Percentiles rank a stretch among this genome's conserved stretches.
These are phyloP conservation scores for Cabera pusaria DNA, from an alignment of 2,888 invertebrate species.

Conservation along the genomic window DNA sequence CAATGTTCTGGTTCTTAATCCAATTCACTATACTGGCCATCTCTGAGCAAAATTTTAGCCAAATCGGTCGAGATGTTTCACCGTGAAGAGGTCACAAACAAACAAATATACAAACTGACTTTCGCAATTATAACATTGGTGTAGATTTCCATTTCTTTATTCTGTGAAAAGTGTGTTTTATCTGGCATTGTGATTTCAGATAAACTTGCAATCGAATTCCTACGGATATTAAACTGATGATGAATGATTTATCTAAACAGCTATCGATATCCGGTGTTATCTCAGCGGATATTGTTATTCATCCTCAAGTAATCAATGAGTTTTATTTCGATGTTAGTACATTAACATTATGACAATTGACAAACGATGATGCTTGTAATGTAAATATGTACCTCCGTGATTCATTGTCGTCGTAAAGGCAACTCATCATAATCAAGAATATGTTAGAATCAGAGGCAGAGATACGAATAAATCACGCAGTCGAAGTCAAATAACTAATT, in stretches of 20 bases:
- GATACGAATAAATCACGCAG: conserved; percentile 1
- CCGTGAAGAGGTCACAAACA: too few relatives aligned
- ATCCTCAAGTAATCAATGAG: conserved; percentile 43
- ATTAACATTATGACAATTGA: conserved; percentile 37
- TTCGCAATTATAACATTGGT: too few relatives aligned
- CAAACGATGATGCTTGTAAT: conserved; percentile 32
- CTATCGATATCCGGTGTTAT: conserved; percentile 17
- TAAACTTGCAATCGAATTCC: too few relatives aligned
- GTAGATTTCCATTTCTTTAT: too few relatives aligned
- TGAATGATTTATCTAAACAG: conserved; percentile 6
- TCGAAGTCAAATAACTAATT: conserved; percentile 11
- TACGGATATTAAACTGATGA: too few relatives aligned
- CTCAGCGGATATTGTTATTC: conserved; percentile 41
- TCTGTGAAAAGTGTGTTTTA: too few relatives aligned
- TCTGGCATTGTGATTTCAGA: too few relatives aligned
- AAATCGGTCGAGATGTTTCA: too few relatives aligned
- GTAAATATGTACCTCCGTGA: conserved; percentile 26
- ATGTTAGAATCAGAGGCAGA: conserved; percentile 10
- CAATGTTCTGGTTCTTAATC: too few relatives aligned
- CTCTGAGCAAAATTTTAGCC: too few relatives aligned
- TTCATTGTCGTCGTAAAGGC: conserved; percentile 28
- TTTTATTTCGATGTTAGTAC: conserved; percentile 30
- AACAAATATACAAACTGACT: too few relatives aligned
- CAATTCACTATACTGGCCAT: too few relatives aligned
- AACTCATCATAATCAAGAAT: conserved; percentile 19